These are phyloP conservation scores for Gymnodraco acuticeps DNA, from an alignment of 2,797 vertebrate species.

Conservation along the genomic window DNA sequence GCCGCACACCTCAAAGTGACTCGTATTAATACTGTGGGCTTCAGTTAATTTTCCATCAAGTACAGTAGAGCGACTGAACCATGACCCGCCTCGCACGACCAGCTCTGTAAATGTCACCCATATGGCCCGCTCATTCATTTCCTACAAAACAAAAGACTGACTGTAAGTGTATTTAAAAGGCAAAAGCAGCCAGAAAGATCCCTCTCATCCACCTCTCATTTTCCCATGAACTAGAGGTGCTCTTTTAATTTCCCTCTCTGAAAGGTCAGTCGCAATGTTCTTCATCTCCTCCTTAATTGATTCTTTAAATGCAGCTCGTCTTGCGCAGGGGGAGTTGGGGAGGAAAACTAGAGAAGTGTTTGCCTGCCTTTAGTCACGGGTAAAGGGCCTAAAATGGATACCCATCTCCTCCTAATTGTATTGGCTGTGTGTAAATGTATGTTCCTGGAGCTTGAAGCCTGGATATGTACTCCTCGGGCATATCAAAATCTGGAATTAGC, in stretches of 20 bases:
- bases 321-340: constrained; percentile 44
- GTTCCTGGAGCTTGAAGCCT: constrained; percentile 41
- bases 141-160: constrained; percentile 78
- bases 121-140: constrained; percentile 75
- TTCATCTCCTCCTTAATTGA: constrained; percentile 85
- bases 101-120: constrained; percentile 80
- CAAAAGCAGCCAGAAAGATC: constrained; percentile 79
- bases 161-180: constrained; percentile 85
- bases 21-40: constrained; percentile 72
- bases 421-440: constrained; percentile 45
- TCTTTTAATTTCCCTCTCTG: constrained; percentile 85
- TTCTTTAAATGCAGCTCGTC: constrained; percentile 83
- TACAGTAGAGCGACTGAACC: constrained; percentile 77
- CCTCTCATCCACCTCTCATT: constrained; percentile 70
- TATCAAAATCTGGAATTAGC: constrained; percentile 56
- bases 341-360: constrained; percentile 62
- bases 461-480: constrained; percentile 45
- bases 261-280: constrained; percentile 86
- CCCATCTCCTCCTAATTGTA: constrained; percentile 57
- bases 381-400: constrained; percentile 63
- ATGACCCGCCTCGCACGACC: constrained; percentile 67
- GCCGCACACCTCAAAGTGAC: constrained; percentile 63
- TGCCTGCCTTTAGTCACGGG: constrained; percentile 71
- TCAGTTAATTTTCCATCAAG: constrained; percentile 74
- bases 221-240: constrained; percentile 83